These are phyloP conservation scores for Neotoxoptera formosana DNA, from an alignment of 1,140 invertebrate genomes.

Conservation along the genomic window DNA sequence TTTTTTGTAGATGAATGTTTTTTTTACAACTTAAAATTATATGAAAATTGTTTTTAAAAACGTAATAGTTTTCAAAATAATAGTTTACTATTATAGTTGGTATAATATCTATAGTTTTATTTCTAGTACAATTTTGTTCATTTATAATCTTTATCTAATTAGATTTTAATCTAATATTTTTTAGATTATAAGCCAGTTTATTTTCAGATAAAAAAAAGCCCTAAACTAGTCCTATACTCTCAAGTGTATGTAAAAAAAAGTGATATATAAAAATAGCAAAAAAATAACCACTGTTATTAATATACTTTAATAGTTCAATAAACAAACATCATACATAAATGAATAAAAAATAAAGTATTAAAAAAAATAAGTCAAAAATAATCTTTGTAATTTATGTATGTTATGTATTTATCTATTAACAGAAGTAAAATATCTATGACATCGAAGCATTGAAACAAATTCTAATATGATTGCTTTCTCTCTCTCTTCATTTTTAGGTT, in stretches of 20 bases:
- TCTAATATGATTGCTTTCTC: constrained; percentile 38
- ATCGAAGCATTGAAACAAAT: constrained; percentile 41
- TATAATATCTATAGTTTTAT: background rate
- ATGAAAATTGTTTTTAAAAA: no score
- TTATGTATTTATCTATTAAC: constrained; percentile 40
- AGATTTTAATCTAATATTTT: no score
- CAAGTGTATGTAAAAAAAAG: background rate
- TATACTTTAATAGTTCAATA: background rate
- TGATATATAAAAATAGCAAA: background rate
- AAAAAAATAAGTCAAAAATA: background rate
- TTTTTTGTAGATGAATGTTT: no score
- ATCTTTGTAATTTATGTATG: background rate
- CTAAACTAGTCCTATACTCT: background rate
- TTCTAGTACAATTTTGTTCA: background rate
- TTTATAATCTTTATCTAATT: no score
- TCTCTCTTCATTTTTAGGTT: constrained; percentile 46
- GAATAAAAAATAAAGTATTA: background rate
- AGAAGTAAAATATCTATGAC: constrained; percentile 29
- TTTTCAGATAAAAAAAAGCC: background rate
- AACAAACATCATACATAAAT: background rate
- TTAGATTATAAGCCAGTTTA: background rate
- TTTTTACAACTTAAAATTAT: no score
- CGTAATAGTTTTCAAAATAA: no score
- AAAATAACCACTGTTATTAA: background rate
- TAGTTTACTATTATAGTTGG: no score